Conservation (phyloP, 1,140 invertebrate species). For the Patella vulgata region DNA sequence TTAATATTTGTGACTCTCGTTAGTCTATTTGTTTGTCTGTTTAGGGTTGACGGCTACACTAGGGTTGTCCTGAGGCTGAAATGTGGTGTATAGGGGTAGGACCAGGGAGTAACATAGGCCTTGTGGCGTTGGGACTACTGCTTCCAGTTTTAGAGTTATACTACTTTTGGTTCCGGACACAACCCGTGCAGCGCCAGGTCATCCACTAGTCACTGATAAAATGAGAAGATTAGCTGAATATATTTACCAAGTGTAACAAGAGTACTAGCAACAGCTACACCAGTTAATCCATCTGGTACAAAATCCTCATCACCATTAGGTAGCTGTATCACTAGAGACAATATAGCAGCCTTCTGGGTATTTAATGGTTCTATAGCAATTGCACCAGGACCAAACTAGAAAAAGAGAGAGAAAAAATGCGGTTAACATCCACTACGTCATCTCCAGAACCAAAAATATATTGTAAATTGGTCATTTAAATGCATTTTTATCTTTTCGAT, state of each 20-base stretch:
- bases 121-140: neutral
- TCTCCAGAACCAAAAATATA: too few relatives aligned
- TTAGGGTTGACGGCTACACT: too few relatives aligned
- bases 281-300: slow-evolving; percentile 85
- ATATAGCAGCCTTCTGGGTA: slow-evolving; percentile 89
- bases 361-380: slow-evolving; percentile 92
- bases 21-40: too few relatives aligned
- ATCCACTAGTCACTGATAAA: neutral
- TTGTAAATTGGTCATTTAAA: too few relatives aligned
- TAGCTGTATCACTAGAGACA: slow-evolving; percentile 89
- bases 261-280: slow-evolving; percentile 65
- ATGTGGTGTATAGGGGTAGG: too few relatives aligned
- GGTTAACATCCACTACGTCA: too few relatives aligned
- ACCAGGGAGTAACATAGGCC: too few relatives aligned
- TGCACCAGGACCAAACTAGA: slow-evolving; percentile 76
- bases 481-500: too few relatives aligned
- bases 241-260: slow-evolving; percentile 59
- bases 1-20: too few relatives aligned
- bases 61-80: too few relatives aligned
- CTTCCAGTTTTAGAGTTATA: neutral
- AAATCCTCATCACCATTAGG: slow-evolving; percentile 79
- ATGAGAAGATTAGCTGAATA: neutral
- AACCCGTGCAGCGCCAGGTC: too few relatives aligned
- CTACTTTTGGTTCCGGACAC: too few relatives aligned
- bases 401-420: neutral